These are phyloP conservation scores for Zygogramma bicolorata DNA, from an alignment of 2,888 invertebrate genomes.

Conservation along the genomic window DNA sequence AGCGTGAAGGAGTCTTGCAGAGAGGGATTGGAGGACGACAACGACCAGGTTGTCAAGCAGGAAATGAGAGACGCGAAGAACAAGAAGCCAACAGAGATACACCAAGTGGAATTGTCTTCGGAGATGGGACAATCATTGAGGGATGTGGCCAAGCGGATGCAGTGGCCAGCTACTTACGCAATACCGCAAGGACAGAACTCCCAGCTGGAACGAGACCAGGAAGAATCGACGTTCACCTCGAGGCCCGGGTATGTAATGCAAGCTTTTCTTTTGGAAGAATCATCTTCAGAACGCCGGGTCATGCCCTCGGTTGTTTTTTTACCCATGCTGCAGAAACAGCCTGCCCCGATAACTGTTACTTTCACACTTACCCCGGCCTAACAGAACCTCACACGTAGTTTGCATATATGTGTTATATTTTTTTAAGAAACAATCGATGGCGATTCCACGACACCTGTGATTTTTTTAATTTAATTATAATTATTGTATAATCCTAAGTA, in stretches of 20 bases:
- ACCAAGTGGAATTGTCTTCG: slow-evolving; percentile 59
- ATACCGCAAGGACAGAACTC: slow-evolving; percentile 68
- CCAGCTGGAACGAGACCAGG: slow-evolving; percentile 55
- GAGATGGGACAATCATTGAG: slow-evolving; percentile 69
- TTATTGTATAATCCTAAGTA: slow-evolving; percentile 63
- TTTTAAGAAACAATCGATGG: slow-evolving; percentile 66
- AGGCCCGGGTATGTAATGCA: slow-evolving; percentile 83
- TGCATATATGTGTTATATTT: slow-evolving; percentile 66
- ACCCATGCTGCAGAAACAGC: slow-evolving; percentile 90
- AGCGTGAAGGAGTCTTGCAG: slow-evolving; percentile 29
- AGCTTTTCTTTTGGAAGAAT: slow-evolving; percentile 87
- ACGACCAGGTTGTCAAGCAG: background rate
- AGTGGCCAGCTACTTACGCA: slow-evolving; percentile 75
- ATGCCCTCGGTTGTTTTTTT: slow-evolving; percentile 94
- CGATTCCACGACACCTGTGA: slow-evolving; percentile 70
- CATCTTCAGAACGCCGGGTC: slow-evolving; percentile 71
- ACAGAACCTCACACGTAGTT: slow-evolving; percentile 61
- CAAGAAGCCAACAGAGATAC: slow-evolving; percentile 52
- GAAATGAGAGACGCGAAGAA: too few relatives aligned
- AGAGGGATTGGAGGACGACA: slow-evolving; percentile 45
- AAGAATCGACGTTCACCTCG: slow-evolving; percentile 44
- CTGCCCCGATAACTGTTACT: slow-evolving; percentile 88
- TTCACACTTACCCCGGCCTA: slow-evolving; percentile 95
- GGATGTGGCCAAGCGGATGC: slow-evolving; percentile 70
- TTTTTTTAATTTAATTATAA: slow-evolving; percentile 67